Percentiles rank a stretch among this genome's conserved stretches.
phyloP scores from a whole-genome alignment of 1,140 invertebrate species.

The Caenorhabditis remanei region DNA sequence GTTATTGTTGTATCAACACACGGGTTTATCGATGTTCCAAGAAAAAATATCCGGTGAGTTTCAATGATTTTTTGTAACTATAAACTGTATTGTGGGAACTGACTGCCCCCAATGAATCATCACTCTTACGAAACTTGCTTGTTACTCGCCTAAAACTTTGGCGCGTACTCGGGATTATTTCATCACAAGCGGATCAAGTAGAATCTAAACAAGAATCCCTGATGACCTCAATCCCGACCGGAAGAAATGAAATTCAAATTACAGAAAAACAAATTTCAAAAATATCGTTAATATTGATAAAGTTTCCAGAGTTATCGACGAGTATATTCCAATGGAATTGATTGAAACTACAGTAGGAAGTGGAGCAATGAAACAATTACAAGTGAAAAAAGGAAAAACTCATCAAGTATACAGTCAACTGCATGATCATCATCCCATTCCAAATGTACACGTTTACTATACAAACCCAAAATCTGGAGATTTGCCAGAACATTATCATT shows the following conservation, averaged over 20 bases:
- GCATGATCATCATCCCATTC: slow-evolving; percentile 60
- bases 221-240: not conserved
- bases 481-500: slow-evolving; percentile 61
- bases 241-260: too few species aligned
- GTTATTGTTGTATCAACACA: slow-evolving; percentile 62
- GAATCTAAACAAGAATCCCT: too few species aligned
- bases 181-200: not conserved
- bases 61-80: not conserved
- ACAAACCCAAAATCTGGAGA: slow-evolving; percentile 61
- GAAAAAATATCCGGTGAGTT: slow-evolving; percentile 59
- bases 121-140: not conserved
- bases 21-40: slow-evolving; percentile 56
- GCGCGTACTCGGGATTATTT: not conserved
- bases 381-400: slow-evolving; percentile 60
- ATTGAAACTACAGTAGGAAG: slow-evolving; percentile 60
- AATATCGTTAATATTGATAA: too few species aligned
- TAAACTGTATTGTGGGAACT: too few species aligned
- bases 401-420: slow-evolving; percentile 65
- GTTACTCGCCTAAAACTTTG: not conserved
- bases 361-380: slow-evolving; percentile 58
- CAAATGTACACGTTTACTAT: slow-evolving; percentile 63
- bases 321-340: slow-evolving; percentile 63
- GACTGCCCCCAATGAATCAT: too few species aligned
- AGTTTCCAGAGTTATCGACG: slow-evolving; percentile 59
- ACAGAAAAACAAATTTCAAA: not conserved